Conservation (phyloP, 2,888 invertebrate species). For the Eupsilia transversa region DNA sequence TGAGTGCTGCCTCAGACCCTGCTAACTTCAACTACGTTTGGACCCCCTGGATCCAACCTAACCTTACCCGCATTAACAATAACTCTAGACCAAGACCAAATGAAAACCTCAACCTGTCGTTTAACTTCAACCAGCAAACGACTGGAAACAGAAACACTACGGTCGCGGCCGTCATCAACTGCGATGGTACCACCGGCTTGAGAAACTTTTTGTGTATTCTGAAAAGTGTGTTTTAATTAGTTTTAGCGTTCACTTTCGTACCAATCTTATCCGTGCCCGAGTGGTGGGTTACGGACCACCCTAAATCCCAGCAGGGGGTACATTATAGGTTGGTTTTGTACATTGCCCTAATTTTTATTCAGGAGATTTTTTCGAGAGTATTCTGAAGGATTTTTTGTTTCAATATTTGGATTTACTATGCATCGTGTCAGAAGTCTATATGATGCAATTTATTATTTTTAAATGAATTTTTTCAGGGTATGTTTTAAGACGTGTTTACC, state of each 20-base stretch:
- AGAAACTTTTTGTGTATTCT: conserved; percentile 85
- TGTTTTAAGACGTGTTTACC: not conserved
- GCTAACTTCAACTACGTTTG: conserved; percentile 93
- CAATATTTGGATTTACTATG: conserved; percentile 21
- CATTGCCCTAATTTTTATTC: conserved; percentile 17
- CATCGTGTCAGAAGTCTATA: conserved; percentile 15
- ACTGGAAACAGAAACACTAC: conserved; percentile 69
- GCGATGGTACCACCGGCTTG: conserved; percentile 78
- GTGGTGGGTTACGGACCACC: not conserved
- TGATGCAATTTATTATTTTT: conserved; percentile 40
- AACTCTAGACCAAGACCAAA: conserved; percentile 40
- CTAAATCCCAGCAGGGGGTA: not conserved
- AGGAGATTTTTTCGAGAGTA: conserved; percentile 22
- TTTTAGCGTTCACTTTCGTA: not conserved
- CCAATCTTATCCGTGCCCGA: not conserved
- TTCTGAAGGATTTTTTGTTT: conserved; percentile 18
- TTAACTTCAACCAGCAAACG: conserved; percentile 68
- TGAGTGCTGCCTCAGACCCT: conserved; percentile 92
- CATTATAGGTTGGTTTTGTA: not conserved
- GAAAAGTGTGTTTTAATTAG: conserved; percentile 78
- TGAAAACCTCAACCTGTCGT: conserved; percentile 68
- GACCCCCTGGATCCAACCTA: conserved; percentile 91
- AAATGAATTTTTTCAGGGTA: conserved; percentile 20
- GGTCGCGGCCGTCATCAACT: conserved; percentile 74
- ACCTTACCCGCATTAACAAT: conserved; percentile 30